A percentile compares a stretch with the other conserved stretches of the same genome.
Evolutionary conservation across 92 coral and sea anemone genomes (phyloP).

Genomic region (Heteractis magnifica): DNA sequence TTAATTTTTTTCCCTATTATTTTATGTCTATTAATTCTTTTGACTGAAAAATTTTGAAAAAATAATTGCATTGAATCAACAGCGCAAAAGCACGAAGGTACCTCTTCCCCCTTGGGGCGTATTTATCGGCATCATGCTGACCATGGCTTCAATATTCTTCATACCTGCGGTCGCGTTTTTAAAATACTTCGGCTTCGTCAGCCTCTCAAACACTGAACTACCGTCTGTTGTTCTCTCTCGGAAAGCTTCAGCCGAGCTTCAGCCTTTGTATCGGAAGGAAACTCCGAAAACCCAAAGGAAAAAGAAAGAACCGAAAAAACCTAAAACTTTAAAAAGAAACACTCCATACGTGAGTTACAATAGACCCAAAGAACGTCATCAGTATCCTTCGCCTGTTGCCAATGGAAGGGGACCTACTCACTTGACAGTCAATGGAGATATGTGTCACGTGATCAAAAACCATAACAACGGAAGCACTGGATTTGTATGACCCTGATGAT

Average conservation of each 20-base stretch:
- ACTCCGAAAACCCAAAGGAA: constrained; percentile 20
- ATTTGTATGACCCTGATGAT: constrained; percentile 32
- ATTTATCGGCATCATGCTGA: constrained; percentile 76
- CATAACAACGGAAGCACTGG: constrained; percentile 66
- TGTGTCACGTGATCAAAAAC: constrained; percentile 53
- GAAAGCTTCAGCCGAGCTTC: constrained; percentile 40
- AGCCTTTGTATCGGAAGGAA: constrained; percentile 50
- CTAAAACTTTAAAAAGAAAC: constrained; percentile 15
- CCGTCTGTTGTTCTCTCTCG: constrained; percentile 63
- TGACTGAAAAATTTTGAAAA: background rate
- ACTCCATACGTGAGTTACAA: constrained; percentile 9
- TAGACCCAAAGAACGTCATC: constrained; percentile 3
- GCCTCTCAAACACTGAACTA: constrained; percentile 46
- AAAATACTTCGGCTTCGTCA: constrained; percentile 77
- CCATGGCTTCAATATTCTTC: constrained; percentile 79
- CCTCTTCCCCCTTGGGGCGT: constrained; percentile 92
- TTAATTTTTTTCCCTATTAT: no score
- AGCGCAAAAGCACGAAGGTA: constrained; percentile 50
- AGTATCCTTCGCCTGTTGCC: background rate
- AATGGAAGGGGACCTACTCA: constrained; percentile 21
- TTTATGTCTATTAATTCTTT: no score
- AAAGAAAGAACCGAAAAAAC: constrained; percentile 45
- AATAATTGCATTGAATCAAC: background rate
- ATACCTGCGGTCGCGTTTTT: constrained; percentile 88
- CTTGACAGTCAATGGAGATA: constrained; percentile 50